Percentiles rank a stretch among this genome's conserved stretches.
Evolutionary conservation across 1,140 invertebrate species (phyloP).

Genomic region (Coenobita brevimanus): DNA sequence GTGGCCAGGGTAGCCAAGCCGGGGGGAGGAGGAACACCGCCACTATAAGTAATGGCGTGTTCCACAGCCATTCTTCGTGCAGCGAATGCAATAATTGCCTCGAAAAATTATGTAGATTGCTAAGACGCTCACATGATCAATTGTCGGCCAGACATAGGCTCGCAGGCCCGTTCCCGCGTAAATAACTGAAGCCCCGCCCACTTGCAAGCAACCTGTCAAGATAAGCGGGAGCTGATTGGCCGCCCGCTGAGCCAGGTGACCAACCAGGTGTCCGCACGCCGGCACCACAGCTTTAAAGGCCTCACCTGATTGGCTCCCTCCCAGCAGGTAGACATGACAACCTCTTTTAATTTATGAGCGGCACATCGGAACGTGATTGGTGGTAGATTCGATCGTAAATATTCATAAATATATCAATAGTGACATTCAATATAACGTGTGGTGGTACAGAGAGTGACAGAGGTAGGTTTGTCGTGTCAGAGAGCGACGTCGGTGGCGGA

Average conservation of each 20-base stretch:
- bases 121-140: constrained; percentile 66
- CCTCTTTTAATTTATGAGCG: constrained; percentile 64
- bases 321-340: constrained; percentile 53
- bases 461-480: constrained; percentile 48
- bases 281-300: constrained; percentile 49
- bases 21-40: constrained; percentile 30
- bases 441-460: constrained; percentile 57
- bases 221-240: constrained; percentile 38
- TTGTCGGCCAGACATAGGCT: constrained; percentile 62
- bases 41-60: constrained; percentile 60
- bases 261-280: constrained; percentile 50
- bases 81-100: constrained; percentile 67
- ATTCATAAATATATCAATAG: constrained; percentile 67
- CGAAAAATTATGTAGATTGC: constrained; percentile 68
- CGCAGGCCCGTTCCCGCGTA: constrained; percentile 57
- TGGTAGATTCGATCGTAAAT: constrained; percentile 64
- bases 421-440: constrained; percentile 56
- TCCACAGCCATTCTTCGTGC: constrained; percentile 62
- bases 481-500: background rate
- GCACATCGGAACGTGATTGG: constrained; percentile 56
- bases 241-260: constrained; percentile 60
- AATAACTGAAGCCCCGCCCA: constrained; percentile 59
- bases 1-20: background rate
- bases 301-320: constrained; percentile 48
- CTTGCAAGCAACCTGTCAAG: constrained; percentile 66